Evolutionary conservation across 2,888 invertebrate genomes (phyloP).

Genomic region (Macrosiphum euphorbiae): DNA sequence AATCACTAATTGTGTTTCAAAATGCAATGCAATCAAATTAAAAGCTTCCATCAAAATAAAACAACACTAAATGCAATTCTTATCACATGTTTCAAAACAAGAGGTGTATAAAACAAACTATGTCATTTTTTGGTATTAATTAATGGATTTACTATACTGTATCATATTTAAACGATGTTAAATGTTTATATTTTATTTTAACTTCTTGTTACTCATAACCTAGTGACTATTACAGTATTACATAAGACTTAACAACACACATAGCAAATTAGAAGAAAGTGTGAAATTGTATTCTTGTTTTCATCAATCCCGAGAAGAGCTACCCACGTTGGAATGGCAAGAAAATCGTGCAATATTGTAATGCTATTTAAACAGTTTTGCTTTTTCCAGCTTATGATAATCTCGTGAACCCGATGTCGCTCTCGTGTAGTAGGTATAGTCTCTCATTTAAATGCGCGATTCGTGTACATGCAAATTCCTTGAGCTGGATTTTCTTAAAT

Average conservation of each 20-base stretch:
- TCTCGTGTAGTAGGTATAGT: neutral
- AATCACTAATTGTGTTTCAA: neutral
- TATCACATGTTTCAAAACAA: neutral
- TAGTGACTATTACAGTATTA: neutral
- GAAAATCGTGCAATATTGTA: neutral
- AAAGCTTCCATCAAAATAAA: neutral
- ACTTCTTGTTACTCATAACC: neutral
- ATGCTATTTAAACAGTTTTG: conserved; percentile 25
- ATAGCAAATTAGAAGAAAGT: neutral
- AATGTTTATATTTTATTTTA: neutral
- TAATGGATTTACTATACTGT: neutral
- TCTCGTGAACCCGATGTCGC: neutral
- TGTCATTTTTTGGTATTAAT: neutral
- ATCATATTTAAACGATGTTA: neutral
- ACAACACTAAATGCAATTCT: neutral
- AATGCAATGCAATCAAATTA: neutral
- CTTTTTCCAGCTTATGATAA: conserved; percentile 22
- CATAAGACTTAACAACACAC: neutral
- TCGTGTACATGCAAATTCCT: conserved; percentile 32
- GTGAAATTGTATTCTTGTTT: neutral
- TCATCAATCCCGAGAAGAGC: neutral
- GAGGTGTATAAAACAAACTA: neutral
- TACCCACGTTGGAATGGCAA: neutral
- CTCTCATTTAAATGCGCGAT: conserved; percentile 11
- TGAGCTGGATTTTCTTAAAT: conserved; percentile 15